phyloP scores from a whole-genome alignment of 2,888 invertebrate genomes.

The Serripes groenlandicus region DNA sequence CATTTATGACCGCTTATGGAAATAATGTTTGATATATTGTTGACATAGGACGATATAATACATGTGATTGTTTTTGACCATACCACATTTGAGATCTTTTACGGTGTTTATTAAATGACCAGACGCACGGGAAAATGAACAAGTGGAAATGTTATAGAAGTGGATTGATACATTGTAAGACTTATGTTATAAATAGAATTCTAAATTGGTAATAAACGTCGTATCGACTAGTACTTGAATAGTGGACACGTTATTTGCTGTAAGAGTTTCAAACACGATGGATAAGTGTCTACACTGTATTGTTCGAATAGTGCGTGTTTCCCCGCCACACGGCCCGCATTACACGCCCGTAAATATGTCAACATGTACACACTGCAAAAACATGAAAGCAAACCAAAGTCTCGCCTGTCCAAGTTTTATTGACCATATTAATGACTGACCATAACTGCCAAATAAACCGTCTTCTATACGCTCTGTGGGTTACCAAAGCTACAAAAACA shows the following conservation, averaged over 20 bases:
- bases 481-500: background rate
- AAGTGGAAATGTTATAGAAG: too few relatives aligned
- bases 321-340: background rate
- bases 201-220: too few relatives aligned
- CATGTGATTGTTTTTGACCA: constrained; percentile 15
- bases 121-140: too few relatives aligned
- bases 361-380: constrained; percentile 18
- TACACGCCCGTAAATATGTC: constrained; percentile 28
- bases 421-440: constrained; percentile 22
- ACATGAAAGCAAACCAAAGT: constrained; percentile 19
- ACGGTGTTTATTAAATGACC: constrained; percentile 11
- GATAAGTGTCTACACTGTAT: too few relatives aligned
- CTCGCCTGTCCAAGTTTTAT: constrained; percentile 23
- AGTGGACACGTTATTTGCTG: too few relatives aligned
- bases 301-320: too few relatives aligned
- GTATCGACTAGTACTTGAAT: too few relatives aligned
- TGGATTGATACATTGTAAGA: too few relatives aligned
- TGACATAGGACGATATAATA: constrained; percentile 16
- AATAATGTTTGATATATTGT: constrained; percentile 20
- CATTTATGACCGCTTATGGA: constrained; percentile 1
- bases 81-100: background rate
- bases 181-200: too few relatives aligned
- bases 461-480: background rate
- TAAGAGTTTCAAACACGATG: too few relatives aligned
- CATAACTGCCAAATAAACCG: constrained; percentile 23